phyloP scores from a whole-genome alignment of 2,888 invertebrate species.

The Busseola fusca region DNA sequence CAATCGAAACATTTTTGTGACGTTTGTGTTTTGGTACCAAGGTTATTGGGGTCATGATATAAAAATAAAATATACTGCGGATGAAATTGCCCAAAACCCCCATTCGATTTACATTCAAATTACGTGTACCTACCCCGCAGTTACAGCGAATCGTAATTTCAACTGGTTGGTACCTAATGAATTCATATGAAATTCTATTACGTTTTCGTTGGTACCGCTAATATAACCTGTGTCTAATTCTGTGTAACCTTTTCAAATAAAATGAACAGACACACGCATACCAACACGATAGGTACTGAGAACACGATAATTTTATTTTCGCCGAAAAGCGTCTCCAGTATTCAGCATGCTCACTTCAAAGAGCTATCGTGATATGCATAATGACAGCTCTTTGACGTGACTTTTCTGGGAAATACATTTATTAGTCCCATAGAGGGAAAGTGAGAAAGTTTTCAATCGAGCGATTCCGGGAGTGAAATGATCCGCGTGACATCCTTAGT shows the following conservation, averaged over 20 bases:
- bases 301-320: constrained; percentile 22
- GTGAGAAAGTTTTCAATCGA: too few relatives aligned
- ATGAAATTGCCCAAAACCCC: neutral
- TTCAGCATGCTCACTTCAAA: neutral
- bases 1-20: constrained; percentile 2
- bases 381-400: too few relatives aligned
- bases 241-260: constrained; percentile 22
- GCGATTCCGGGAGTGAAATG: too few relatives aligned
- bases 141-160: neutral
- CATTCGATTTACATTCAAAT: neutral
- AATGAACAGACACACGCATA: constrained; percentile 18
- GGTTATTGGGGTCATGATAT: neutral
- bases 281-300: constrained; percentile 13
- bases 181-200: constrained; percentile 11
- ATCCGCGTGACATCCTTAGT: too few relatives aligned
- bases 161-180: neutral
- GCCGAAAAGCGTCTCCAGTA: neutral
- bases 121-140: neutral
- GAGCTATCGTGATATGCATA: neutral
- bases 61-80: neutral
- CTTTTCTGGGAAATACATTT: too few relatives aligned
- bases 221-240: constrained; percentile 6
- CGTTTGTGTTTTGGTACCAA: neutral
- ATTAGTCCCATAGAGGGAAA: too few relatives aligned
- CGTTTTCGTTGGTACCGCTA: neutral